phyloP scores from a whole-genome alignment of 37 sponge, comb jelly and placozoan species.

The Hormiphora californensis region DNA sequence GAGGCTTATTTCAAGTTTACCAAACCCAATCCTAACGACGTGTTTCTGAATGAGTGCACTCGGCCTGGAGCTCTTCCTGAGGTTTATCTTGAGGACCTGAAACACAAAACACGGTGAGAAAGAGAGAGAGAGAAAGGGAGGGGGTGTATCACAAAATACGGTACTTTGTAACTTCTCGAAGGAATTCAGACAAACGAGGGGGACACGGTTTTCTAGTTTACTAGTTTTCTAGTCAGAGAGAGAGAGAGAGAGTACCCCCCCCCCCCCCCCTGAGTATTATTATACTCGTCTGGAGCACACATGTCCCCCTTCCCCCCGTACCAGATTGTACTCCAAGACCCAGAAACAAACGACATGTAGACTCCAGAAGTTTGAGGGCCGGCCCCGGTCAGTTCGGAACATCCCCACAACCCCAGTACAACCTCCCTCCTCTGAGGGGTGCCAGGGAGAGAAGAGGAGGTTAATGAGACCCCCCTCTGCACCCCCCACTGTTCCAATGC shows the following conservation, averaged over 20 bases:
- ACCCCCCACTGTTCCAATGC: not conserved
- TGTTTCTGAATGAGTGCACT: not conserved
- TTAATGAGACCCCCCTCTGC: slow-evolving; percentile 8
- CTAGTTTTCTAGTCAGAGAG: too few species aligned
- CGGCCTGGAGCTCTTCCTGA: not conserved
- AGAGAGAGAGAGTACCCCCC: too few species aligned
- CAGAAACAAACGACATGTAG: not conserved
- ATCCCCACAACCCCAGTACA: not conserved
- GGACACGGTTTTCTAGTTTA: too few species aligned
- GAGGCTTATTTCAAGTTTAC: not conserved
- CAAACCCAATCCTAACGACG: not conserved
- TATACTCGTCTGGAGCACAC: too few species aligned
- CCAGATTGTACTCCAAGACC: not conserved
- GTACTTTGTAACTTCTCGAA: too few species aligned
- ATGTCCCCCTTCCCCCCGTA: too few species aligned
- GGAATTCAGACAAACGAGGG: too few species aligned
- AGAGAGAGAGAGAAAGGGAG: too few species aligned
- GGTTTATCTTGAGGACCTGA: slow-evolving; percentile 27
- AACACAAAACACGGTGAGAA: not conserved
- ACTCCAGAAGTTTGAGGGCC: not conserved
- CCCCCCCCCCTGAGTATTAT: too few species aligned
- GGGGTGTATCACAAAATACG: too few species aligned
- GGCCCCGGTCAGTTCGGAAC: not conserved
- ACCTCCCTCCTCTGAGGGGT: not conserved
- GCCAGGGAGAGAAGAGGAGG: not conserved